Evolutionary conservation across 2,113 vertebrate species (phyloP), one percentile per base, ranked within the genome.

Genomic region (Perca flavescens): DNA sequence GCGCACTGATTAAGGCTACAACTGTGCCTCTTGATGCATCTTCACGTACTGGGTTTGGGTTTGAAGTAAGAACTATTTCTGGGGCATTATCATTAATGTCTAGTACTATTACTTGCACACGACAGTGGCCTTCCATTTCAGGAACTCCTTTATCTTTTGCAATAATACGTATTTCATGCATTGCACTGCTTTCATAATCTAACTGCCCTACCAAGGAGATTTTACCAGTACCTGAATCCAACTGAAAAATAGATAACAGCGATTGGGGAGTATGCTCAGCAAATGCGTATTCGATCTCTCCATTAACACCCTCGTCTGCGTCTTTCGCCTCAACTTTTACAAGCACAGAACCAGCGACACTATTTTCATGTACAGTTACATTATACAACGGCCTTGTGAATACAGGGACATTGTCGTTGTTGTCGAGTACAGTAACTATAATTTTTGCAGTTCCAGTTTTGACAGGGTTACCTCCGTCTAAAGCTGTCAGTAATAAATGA

Each of bases 321-420:
- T 95, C 94, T 15, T 83, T 89, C 13, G 94, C 94, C 78, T 96
- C 96, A 22, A 97, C 68, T 8, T 88, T 91, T 3, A 94, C 83
- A 17, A 97, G 88, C 2, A 93, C 62, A 6, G 90, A 96, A 12
- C 95, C 96, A 64, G 83, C 47, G 0, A 79, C 77, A 16, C 90
- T 86, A 0, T 97, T 96, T 88, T 97, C 97, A 6, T 76, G 86
- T 5, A 97, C 74, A 25, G 90, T 89, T 0, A 96, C 90, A 74
- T 96, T 96, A 86, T 97, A 97, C 1, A 92, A 50, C 0, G 93
- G 50, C 19, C 92, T 92, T 47, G 95, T 87, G 56, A 97, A 99
- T 40, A 94, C 90, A 0, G 97, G 97, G 4, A 95, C 92, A 15
- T 99, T 97, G 84, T 99, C 97, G 68, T 97, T 98, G 40, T 90